Conservation (phyloP, 92 coral and sea anemone genomes). For the Epizoanthus fatuus region DNA sequence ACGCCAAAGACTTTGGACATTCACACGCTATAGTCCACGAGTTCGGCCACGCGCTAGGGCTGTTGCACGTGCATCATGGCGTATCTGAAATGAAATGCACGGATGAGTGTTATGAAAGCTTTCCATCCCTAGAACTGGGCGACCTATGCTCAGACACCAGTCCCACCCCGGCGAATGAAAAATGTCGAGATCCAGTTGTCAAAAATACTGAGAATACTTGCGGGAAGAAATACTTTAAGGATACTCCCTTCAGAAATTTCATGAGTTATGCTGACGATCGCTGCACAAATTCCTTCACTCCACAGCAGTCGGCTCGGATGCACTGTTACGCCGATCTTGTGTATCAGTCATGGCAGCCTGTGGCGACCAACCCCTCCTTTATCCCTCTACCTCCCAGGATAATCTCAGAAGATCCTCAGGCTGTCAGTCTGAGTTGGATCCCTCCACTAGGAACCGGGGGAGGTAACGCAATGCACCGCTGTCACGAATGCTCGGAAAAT, state of each 20-base stretch:
- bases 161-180: conserved; percentile 84
- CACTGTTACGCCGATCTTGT: conserved; percentile 92
- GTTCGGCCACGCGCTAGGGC: conserved; percentile 93
- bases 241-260: conserved; percentile 90
- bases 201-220: conserved; percentile 54
- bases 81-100: conserved; percentile 78
- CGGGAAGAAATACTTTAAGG: conserved; percentile 55
- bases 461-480: conserved; percentile 85
- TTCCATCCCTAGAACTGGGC: conserved; percentile 96
- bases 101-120: conserved; percentile 87
- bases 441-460: conserved; percentile 97
- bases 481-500: conserved; percentile 88
- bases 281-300: conserved; percentile 88
- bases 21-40: conserved; percentile 92
- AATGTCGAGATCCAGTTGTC: conserved; percentile 77
- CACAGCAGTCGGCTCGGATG: conserved; percentile 96
- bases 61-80: conserved; percentile 96
- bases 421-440: conserved; percentile 86
- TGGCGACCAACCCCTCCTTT: conserved; percentile 86
- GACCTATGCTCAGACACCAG: conserved; percentile 97
- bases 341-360: conserved; percentile 94
- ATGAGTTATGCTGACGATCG: conserved; percentile 93
- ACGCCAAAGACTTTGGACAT: conserved; percentile 76
- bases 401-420: conserved; percentile 67
- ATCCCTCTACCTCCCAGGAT: conserved; percentile 97